These are phyloP conservation scores for Solenopsis fugax DNA, from an alignment of 1,140 invertebrate species.

Conservation along the genomic window DNA sequence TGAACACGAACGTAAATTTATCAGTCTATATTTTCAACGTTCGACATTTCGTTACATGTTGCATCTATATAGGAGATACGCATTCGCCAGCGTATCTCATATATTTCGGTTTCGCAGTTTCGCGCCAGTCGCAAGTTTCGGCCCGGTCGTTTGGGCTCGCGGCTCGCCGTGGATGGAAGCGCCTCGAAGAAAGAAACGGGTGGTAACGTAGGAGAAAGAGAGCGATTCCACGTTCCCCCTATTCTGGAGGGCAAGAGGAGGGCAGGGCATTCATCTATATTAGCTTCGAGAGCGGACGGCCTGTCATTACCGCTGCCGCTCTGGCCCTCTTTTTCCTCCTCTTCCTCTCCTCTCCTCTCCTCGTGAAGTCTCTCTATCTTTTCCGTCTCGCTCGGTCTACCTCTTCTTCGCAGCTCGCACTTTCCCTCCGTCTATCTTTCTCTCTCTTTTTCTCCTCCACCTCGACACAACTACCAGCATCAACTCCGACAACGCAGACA, in stretches of 20 bases:
- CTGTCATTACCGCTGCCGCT: conserved; percentile 87
- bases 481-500: conserved; percentile 64
- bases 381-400: conserved; percentile 13
- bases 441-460: not conserved
- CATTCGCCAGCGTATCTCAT: not conserved
- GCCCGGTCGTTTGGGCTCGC: conserved; percentile 22
- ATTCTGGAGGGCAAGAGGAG: conserved; percentile 84
- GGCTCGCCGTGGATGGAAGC: conserved; percentile 34
- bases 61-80: not conserved
- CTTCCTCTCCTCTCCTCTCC: conserved; percentile 66
- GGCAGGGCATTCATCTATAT: conserved; percentile 87
- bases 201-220: conserved; percentile 64
- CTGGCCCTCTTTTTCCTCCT: conserved; percentile 75
- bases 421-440: conserved; percentile 7
- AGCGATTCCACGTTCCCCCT: conserved; percentile 73
- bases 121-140: conserved; percentile 1
- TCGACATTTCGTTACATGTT: not conserved
- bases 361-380: conserved; percentile 57
- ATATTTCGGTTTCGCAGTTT: conserved; percentile 15
- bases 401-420: conserved; percentile 32
- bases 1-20: not conserved
- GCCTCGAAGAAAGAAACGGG: conserved; percentile 53
- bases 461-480: conserved; percentile 67
- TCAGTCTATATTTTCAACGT: not conserved
- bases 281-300: conserved; percentile 87